Conservation (phyloP, 2,113 vertebrate genomes). For the Ranitomeya variabilis region DNA sequence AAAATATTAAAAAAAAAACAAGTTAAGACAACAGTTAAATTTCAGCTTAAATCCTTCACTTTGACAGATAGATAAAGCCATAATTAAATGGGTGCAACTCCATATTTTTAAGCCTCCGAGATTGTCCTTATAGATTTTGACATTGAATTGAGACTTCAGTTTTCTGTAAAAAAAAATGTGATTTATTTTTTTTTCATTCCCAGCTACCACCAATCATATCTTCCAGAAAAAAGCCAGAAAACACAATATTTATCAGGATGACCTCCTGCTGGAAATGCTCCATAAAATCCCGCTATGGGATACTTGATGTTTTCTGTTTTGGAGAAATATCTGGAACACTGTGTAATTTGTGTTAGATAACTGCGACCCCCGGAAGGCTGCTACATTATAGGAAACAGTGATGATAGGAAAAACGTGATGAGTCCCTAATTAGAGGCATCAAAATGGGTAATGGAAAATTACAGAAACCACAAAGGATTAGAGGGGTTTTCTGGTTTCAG, state of each 20-base stretch:
- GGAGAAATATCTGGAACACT: conserved; percentile 8
- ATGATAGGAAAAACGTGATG: conserved; percentile 1
- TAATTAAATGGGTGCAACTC: too few relatives aligned
- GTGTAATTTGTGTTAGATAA: conserved; percentile 41
- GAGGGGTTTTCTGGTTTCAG: too few relatives aligned
- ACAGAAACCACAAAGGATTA: not conserved
- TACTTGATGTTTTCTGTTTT: conserved; percentile 39
- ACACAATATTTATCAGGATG: not conserved
- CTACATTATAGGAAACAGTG: conserved; percentile 13
- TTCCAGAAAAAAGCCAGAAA: not conserved
- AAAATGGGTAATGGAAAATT: conserved; percentile 17
- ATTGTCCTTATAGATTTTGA: too few relatives aligned
- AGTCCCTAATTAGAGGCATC: not conserved
- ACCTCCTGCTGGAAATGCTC: conserved; percentile 2
- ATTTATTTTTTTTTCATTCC: not conserved
- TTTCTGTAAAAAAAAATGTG: not conserved
- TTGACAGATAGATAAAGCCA: too few relatives aligned
- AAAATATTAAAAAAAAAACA: not conserved
- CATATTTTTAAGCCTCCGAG: too few relatives aligned
- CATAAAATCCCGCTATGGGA: not conserved
- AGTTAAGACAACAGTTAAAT: too few relatives aligned
- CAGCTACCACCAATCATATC: not conserved
- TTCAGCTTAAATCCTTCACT: too few relatives aligned
- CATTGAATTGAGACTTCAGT: not conserved
- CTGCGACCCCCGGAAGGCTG: not conserved